These are phyloP conservation scores for Anoncus sp. DNA, from an alignment of 2,888 invertebrate genomes.

Conservation along the genomic window DNA sequence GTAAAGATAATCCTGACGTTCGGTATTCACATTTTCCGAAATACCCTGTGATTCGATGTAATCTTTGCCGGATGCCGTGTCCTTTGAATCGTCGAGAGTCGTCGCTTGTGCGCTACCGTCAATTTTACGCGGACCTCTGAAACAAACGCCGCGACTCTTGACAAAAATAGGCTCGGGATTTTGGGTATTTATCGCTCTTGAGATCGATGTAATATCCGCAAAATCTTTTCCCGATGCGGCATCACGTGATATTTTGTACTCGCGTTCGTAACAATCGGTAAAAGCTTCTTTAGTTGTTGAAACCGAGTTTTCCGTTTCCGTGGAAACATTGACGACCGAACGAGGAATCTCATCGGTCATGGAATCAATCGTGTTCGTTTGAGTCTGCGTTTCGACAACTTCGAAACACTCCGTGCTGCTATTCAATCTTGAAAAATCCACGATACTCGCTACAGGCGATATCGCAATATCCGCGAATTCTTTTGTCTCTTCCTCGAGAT, in stretches of 20 bases:
- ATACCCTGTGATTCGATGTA: conserved; percentile 12
- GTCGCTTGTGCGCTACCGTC: conserved; percentile 32
- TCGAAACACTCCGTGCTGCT: conserved; percentile 19
- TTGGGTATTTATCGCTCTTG: conserved; percentile 40
- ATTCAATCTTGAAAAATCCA: neutral
- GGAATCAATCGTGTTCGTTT: conserved; percentile 17
- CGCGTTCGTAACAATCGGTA: conserved; percentile 31
- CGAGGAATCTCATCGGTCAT: conserved; percentile 39
- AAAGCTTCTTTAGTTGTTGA: conserved; percentile 39
- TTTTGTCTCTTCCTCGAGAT: conserved; percentile 24
- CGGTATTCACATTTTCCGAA: conserved; percentile 49
- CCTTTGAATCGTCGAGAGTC: conserved; percentile 9
- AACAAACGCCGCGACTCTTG: conserved; percentile 49
- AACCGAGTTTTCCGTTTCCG: conserved; percentile 36
- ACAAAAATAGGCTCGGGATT: conserved; percentile 24
- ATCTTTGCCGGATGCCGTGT: conserved; percentile 46
- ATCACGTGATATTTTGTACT: conserved; percentile 40
- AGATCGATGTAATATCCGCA: conserved; percentile 31
- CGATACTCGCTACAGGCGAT: conserved; percentile 24
- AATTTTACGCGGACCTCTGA: conserved; percentile 38
- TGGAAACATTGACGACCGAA: conserved; percentile 15
- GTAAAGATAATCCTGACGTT: conserved; percentile 56
- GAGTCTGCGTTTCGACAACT: conserved; percentile 39
- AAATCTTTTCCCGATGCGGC: conserved; percentile 55
- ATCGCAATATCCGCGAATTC: conserved; percentile 26